A percentile compares a stretch with the other conserved stretches of the same genome.
phyloP scores from a whole-genome alignment of 1,140 invertebrate species.

The Drosophila parabipectinata region DNA sequence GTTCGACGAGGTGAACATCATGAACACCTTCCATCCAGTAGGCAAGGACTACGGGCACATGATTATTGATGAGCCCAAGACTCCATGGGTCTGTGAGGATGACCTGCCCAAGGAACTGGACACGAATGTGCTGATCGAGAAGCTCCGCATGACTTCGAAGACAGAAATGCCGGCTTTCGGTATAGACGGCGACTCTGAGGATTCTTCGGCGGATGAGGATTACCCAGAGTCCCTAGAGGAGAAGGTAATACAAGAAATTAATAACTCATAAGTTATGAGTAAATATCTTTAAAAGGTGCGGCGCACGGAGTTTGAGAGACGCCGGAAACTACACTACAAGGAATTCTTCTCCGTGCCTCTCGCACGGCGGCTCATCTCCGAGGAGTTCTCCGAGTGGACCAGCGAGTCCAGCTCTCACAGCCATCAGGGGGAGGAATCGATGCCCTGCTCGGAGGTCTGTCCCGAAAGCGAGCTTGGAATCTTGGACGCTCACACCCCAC shows the following conservation, averaged over 20 bases:
- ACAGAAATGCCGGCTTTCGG: constrained; percentile 60
- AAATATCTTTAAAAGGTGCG: constrained; percentile 6
- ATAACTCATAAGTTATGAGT: neutral
- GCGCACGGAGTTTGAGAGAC: constrained; percentile 58
- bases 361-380: constrained; percentile 56
- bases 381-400: constrained; percentile 42
- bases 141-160: constrained; percentile 74
- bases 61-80: constrained; percentile 99
- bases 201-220: constrained; percentile 65
- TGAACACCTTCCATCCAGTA: constrained; percentile 64
- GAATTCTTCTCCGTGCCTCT: constrained; percentile 56
- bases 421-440: neutral
- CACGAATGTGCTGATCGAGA: constrained; percentile 89
- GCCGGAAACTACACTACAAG: constrained; percentile 64
- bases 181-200: constrained; percentile 62
- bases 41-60: constrained; percentile 97
- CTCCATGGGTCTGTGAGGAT: constrained; percentile 91
- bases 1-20: constrained; percentile 67
- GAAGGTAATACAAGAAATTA: neutral
- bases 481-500: too few species aligned
- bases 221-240: constrained; percentile 64
- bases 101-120: constrained; percentile 89
- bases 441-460: neutral
- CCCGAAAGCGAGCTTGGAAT: neutral
- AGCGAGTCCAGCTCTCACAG: neutral